These are phyloP conservation scores for Epinotia brunnichana DNA, from an alignment of 2,888 invertebrate genomes.

Conservation along the genomic window DNA sequence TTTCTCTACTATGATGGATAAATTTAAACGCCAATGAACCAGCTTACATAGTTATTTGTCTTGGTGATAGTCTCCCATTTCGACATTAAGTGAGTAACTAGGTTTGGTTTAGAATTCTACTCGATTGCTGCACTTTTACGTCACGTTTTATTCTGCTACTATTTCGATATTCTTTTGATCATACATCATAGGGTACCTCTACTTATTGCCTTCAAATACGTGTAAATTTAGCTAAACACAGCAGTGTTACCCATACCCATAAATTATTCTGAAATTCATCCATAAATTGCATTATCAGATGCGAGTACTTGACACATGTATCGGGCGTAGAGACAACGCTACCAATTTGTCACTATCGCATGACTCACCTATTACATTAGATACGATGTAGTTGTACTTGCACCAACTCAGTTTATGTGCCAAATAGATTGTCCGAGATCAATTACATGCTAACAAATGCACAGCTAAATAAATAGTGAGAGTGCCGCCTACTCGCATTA, in stretches of 20 bases:
- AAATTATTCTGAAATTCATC: conserved; percentile 8
- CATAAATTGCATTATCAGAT: conserved; percentile 11
- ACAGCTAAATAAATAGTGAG: conserved; percentile 7
- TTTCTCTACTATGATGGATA: too few relatives aligned
- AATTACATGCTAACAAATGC: conserved; percentile 27
- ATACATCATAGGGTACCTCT: background rate
- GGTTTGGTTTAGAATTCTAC: too few relatives aligned
- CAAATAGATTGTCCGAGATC: conserved; percentile 36
- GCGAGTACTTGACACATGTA: conserved; percentile 55
- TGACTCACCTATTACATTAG: conserved; percentile 42
- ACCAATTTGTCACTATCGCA: conserved; percentile 61
- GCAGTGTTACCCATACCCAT: background rate
- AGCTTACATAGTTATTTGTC: too few relatives aligned
- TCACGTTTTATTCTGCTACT: background rate
- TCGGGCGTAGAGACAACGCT: conserved; percentile 60
- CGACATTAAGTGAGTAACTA: too few relatives aligned
- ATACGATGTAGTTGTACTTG: background rate
- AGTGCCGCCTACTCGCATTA: conserved; percentile 2
- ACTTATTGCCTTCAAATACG: background rate
- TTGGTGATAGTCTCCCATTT: too few relatives aligned
- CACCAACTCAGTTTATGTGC: conserved; percentile 26
- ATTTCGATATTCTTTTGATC: background rate
- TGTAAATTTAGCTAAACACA: background rate
- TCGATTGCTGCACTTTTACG: too few relatives aligned
- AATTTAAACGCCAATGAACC: too few relatives aligned